A percentile compares a stretch with the other conserved stretches of the same genome.
These are phyloP conservation scores for Periophthalmus modestus DNA, from an alignment of 2,113 vertebrate species.

Conservation along the genomic window DNA sequence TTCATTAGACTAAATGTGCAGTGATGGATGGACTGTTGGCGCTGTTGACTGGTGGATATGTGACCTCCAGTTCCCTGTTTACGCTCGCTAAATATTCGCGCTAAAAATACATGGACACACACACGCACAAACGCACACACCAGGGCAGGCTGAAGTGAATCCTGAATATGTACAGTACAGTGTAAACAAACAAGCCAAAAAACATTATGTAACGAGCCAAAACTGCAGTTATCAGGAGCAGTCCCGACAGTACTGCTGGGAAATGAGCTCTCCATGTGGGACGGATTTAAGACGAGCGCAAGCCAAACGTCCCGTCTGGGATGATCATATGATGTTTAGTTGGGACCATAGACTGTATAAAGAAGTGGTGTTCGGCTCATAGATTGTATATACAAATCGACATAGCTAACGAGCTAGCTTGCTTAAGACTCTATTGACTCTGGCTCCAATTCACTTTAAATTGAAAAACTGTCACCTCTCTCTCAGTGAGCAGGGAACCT, in stretches of 20 bases:
- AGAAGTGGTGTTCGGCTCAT: too few relatives aligned
- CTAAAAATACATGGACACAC: background rate
- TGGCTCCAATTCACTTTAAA: too few relatives aligned
- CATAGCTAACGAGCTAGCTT: too few relatives aligned
- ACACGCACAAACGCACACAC: background rate
- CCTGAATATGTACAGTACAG: background rate
- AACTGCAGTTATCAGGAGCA: background rate
- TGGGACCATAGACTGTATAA: too few relatives aligned
- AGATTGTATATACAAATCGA: too few relatives aligned
- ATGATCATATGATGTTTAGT: too few relatives aligned
- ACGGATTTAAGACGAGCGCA: background rate
- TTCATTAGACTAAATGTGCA: background rate
- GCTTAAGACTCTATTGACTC: too few relatives aligned
- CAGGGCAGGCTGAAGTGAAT: background rate
- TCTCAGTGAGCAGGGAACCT: too few relatives aligned
- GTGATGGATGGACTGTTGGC: constrained; percentile 1
- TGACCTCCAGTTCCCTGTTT: constrained; percentile 4
- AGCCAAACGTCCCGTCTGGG: too few relatives aligned
- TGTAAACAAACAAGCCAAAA: constrained; percentile 1
- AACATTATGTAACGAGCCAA: background rate
- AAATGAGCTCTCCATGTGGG: background rate
- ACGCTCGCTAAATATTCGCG: background rate
- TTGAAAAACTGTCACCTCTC: too few relatives aligned
- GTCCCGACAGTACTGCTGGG: background rate
- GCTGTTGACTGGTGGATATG: background rate